Conservation (phyloP, 2,888 invertebrate genomes). For the Drosophila antonietae region DNA sequence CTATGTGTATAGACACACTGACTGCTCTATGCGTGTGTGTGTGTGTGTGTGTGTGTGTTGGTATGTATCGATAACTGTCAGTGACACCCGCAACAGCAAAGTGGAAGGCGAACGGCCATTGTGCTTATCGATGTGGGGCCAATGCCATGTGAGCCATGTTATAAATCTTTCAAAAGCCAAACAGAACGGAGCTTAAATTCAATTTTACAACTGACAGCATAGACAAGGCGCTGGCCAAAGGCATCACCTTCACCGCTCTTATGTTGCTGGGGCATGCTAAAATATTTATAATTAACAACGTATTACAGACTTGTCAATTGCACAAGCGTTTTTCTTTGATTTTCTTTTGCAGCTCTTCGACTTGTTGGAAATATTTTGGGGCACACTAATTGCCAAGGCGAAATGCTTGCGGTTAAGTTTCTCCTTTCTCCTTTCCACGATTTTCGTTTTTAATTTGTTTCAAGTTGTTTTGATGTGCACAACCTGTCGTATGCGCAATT, state of each 20-base stretch:
- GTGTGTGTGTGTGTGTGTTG: neutral
- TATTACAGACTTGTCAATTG: slow-evolving; percentile 54
- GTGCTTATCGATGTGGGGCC: slow-evolving; percentile 74
- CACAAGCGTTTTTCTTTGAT: slow-evolving; percentile 33
- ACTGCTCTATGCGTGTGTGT: neutral
- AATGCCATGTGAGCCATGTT: slow-evolving; percentile 54
- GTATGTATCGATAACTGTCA: slow-evolving; percentile 63
- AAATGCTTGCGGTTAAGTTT: slow-evolving; percentile 17
- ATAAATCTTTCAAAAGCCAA: slow-evolving; percentile 74
- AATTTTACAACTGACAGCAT: slow-evolving; percentile 71
- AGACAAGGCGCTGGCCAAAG: slow-evolving; percentile 46
- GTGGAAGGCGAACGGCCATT: slow-evolving; percentile 50
- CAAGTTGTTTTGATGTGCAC: slow-evolving; percentile 33
- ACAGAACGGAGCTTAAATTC: slow-evolving; percentile 60
- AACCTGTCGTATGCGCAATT: slow-evolving; percentile 72
- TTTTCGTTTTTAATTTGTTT: neutral
- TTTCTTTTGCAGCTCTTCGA: slow-evolving; percentile 3
- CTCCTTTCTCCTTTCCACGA: neutral
- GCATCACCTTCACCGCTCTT: neutral
- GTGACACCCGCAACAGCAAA: slow-evolving; percentile 51
- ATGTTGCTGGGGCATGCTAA: neutral
- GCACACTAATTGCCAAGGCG: slow-evolving; percentile 40
- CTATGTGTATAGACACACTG: neutral
- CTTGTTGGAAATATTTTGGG: slow-evolving; percentile 11
- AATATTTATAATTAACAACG: slow-evolving; percentile 58